These are phyloP conservation scores for Drosophila mauritiana DNA, from an alignment of 1,140 invertebrate species.

Conservation along the genomic window DNA sequence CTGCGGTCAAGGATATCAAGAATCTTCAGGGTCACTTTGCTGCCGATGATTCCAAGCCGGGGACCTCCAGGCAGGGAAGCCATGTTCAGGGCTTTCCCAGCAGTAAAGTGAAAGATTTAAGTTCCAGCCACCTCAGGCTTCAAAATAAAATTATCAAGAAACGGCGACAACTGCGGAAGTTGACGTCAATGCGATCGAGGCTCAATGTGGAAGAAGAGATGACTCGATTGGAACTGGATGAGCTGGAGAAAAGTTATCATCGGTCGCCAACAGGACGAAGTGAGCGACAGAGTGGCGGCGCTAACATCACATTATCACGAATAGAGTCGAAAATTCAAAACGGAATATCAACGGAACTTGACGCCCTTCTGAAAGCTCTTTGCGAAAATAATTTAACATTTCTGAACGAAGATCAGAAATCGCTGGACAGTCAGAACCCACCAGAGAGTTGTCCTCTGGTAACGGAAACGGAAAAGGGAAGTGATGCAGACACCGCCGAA, in stretches of 20 bases:
- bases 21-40: background rate
- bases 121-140: background rate
- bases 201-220: slow-evolving; percentile 18
- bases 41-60: background rate
- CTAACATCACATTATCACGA: background rate
- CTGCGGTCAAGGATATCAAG: background rate
- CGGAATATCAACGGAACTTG: background rate
- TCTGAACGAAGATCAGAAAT: background rate
- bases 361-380: background rate
- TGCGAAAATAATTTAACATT: background rate
- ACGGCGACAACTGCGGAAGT: slow-evolving; percentile 10
- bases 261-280: background rate
- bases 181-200: slow-evolving; percentile 13
- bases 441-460: too few relatives aligned
- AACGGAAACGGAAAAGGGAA: background rate
- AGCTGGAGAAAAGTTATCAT: background rate
- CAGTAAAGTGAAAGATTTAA: background rate
- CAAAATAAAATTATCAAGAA: slow-evolving; percentile 8
- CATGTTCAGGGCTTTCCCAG: background rate
- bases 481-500: background rate
- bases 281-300: slow-evolving; percentile 25
- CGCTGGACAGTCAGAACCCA: background rate
- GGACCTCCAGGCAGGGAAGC: background rate
- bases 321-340: background rate
- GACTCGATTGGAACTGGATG: slow-evolving; percentile 17